These are phyloP conservation scores for Eolophus roseicapilla DNA, from an alignment of 2,113 vertebrate genomes.

Conservation along the genomic window DNA sequence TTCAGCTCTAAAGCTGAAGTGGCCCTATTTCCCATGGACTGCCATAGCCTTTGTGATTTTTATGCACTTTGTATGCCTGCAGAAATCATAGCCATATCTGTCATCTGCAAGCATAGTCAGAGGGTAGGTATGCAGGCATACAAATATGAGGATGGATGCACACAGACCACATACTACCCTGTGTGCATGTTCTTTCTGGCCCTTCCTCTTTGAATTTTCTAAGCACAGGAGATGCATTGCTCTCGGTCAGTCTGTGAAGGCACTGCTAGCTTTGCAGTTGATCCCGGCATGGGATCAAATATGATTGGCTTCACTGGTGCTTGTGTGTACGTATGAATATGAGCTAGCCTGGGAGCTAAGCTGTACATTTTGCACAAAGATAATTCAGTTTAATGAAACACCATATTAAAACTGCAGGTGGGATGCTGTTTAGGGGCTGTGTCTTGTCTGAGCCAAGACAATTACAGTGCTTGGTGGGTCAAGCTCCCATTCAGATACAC, in stretches of 20 bases:
- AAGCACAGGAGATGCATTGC: neutral
- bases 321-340: neutral
- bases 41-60: neutral
- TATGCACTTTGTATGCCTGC: neutral
- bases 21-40: neutral
- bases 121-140: neutral
- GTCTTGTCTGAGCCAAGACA: neutral
- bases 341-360: neutral
- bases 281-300: neutral
- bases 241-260: neutral
- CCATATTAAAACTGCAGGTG: constrained; percentile 20
- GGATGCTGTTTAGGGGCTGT: neutral
- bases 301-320: neutral
- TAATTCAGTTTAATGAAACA: constrained; percentile 44
- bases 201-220: neutral
- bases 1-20: neutral
- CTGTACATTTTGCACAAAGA: constrained; percentile 3
- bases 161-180: neutral
- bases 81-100: neutral
- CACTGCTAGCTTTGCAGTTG: neutral
- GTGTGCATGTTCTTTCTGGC: neutral
- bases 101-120: neutral
- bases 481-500: neutral
- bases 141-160: neutral
- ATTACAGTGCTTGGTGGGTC: neutral